These are phyloP conservation scores for Sicus ferrugineus DNA, from an alignment of 2,888 invertebrate species.

Conservation along the genomic window DNA sequence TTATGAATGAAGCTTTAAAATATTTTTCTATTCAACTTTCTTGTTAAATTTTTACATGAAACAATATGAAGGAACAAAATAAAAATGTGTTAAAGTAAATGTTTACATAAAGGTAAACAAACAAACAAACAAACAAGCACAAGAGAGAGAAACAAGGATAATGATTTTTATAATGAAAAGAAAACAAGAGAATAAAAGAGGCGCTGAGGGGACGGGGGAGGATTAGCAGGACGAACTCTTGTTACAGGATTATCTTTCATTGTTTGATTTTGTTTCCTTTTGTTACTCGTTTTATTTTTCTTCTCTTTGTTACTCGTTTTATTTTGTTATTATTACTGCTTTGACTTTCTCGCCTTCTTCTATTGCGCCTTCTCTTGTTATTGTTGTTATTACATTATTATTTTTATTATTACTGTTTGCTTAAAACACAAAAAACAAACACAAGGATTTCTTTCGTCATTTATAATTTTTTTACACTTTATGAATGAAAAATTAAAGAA, in stretches of 20 bases:
- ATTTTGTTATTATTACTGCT: not conserved
- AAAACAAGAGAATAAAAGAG: slow-evolving; percentile 15
- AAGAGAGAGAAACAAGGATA: not conserved
- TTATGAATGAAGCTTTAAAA: not conserved
- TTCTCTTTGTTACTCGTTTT: not conserved
- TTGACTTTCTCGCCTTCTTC: not conserved
- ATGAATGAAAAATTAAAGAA: slow-evolving; percentile 11
- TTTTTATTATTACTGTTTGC: not conserved
- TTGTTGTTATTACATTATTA: not conserved
- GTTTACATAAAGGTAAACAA: not conserved
- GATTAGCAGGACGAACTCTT: not conserved
- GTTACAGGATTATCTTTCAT: too few species aligned
- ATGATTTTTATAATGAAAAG: slow-evolving; percentile 27
- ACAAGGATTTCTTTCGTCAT: slow-evolving; percentile 22
- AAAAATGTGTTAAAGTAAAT: not conserved
- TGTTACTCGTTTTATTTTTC: not conserved
- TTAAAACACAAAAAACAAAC: too few species aligned
- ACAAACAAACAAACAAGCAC: slow-evolving; percentile 4
- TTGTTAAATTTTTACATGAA: not conserved
- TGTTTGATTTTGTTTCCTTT: not conserved
- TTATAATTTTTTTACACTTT: slow-evolving; percentile 30
- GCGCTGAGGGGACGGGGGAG: not conserved
- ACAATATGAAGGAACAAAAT: not conserved
- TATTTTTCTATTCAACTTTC: too few species aligned
- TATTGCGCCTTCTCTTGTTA: not conserved